These are phyloP conservation scores for Parnassius orleans DNA, from an alignment of 2,888 invertebrate species.

Conservation along the genomic window DNA sequence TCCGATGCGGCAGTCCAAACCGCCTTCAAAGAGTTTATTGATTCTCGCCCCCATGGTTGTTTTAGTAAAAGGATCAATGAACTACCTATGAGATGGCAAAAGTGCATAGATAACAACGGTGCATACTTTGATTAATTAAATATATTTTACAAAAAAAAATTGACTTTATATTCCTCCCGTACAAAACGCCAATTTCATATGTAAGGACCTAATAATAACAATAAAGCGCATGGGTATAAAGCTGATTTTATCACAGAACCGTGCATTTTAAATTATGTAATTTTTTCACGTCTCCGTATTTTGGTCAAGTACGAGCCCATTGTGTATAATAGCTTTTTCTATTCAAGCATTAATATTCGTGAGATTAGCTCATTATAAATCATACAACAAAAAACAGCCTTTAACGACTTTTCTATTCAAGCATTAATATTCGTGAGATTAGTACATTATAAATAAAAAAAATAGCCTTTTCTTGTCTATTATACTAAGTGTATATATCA, in stretches of 20 bases:
- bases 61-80: no score
- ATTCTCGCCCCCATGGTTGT: no score
- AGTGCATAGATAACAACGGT: no score
- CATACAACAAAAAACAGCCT: background rate
- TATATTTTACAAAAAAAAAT: no score
- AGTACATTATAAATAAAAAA: constrained; percentile 2
- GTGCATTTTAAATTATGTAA: constrained; percentile 3
- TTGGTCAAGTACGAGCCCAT: constrained; percentile 18
- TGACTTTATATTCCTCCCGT: no score
- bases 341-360: constrained; percentile 1
- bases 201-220: no score
- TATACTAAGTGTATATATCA: no score
- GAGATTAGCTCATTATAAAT: constrained; percentile 1
- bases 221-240: background rate
- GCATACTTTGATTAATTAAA: no score
- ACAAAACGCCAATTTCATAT: no score
- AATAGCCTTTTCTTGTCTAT: background rate
- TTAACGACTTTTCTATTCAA: constrained; percentile 4
- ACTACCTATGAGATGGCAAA: no score
- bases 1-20: no score
- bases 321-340: background rate
- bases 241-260: background rate
- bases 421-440: background rate
- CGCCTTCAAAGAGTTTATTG: no score
- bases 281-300: constrained; percentile 16